Evolutionary conservation across 2,113 vertebrate genomes (phyloP), one percentile per base, ranked within the genome.

Genomic region (Illadopsis cleaveri): DNA sequence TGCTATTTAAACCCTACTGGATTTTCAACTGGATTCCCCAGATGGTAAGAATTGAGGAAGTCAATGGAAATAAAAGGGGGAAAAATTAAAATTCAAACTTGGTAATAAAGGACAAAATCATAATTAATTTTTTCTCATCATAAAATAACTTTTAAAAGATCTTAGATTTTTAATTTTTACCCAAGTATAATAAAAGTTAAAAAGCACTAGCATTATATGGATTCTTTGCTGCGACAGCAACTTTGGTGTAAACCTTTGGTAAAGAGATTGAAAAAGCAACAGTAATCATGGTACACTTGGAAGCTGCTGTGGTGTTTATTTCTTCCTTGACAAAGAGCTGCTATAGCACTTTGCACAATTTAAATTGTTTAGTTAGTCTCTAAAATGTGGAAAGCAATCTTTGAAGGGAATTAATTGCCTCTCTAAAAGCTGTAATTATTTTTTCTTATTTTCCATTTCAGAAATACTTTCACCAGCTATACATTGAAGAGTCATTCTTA

Each of bases 361-460:
- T 82, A 90, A 95, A 93, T 57, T 48, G 8, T 77, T 92, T 84
- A 83, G 68, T 83, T 93, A 70, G 44, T 78, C 68, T 89, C 69
- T 93, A 66, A 93, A 92, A 91, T 48, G 30, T 24, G 37, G 75
- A 78, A 92, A 86, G 48, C 57, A 84, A 51, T 94, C 94, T 92
- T 57, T 86, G 28, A 38, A 91, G 37, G 44, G 65, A 95, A 97
- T 94, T 94, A 92, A 94, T 95, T 97, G 50, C 71, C 38, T 83
- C 79, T 94, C 45, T 93, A 93, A 93, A 88, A 86, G 38, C 25
- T 68, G 75, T 92, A 89, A 94, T 90, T 64, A 80, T 86, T 94
- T 83, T 72, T 96, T 60, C 53, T 60, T 56, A 45, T 92, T 96
- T 94, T 75, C 58, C 31, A 62, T 82, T 86, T 84, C 83, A 94